phyloP scores from a whole-genome alignment of 2,888 invertebrate species.

The Steromphala cineraria region DNA sequence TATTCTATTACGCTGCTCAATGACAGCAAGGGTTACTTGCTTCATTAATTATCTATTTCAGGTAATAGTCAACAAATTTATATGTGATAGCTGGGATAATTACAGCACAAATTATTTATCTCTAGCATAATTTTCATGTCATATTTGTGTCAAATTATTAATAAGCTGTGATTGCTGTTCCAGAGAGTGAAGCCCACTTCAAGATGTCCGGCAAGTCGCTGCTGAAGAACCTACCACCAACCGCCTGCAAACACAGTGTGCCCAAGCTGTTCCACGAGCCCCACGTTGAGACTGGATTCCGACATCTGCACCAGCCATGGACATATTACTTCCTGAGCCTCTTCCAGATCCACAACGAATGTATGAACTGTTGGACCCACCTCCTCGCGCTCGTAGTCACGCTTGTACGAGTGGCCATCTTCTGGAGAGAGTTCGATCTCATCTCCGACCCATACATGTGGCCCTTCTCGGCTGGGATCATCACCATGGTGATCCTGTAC shows the following conservation, averaged over 20 bases:
- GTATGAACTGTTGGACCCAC: conserved; percentile 74
- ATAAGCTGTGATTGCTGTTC: too few species aligned
- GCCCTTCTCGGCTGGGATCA: conserved; percentile 67
- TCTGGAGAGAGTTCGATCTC: conserved; percentile 63
- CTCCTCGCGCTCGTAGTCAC: conserved; percentile 60
- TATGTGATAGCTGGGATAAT: too few species aligned
- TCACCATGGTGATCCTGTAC: conserved; percentile 69
- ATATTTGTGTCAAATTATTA: too few species aligned
- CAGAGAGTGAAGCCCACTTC: too few species aligned
- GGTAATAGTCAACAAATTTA: too few species aligned
- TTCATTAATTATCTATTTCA: too few species aligned
- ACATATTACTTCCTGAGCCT: conserved; percentile 68
- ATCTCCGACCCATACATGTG: conserved; percentile 70
- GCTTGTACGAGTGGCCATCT: conserved; percentile 48
- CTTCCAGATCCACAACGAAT: conserved; percentile 73
- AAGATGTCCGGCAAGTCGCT: background rate
- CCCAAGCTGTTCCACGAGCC: conserved; percentile 72
- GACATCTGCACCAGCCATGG: conserved; percentile 72
- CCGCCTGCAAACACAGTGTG: conserved; percentile 60
- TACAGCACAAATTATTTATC: too few species aligned
- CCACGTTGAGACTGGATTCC: conserved; percentile 71
- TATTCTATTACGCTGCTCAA: too few species aligned
- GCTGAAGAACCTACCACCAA: conserved; percentile 45
- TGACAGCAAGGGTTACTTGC: too few species aligned
- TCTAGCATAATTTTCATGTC: too few species aligned